phyloP scores from a whole-genome alignment of 2,797 vertebrate genomes.

The Malurus splendens region DNA sequence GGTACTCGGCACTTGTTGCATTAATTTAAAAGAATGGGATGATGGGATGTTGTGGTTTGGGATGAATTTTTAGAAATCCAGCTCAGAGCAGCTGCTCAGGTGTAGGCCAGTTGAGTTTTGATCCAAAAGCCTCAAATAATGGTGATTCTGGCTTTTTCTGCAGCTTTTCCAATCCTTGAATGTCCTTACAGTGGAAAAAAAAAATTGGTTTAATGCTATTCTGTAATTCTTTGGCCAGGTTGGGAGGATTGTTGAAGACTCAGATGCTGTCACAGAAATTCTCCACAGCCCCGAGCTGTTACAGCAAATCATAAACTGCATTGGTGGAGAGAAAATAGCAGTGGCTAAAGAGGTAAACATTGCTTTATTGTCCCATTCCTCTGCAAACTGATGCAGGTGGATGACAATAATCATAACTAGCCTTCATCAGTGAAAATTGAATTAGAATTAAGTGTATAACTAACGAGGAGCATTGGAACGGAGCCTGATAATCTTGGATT shows the following conservation, averaged over 20 bases:
- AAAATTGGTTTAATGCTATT: rapidly evolving
- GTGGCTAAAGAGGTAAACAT: constrained; percentile 85
- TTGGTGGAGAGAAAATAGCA: constrained; percentile 83
- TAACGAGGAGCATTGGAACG: rapidly evolving
- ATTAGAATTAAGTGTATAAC: too few relatives aligned
- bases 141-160: neutral
- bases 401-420: neutral
- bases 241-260: constrained; percentile 81
- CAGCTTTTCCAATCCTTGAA: neutral
- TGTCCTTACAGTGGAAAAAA: neutral
- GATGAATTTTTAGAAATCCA: neutral
- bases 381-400: neutral
- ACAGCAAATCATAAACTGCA: constrained; percentile 79
- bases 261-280: constrained; percentile 78
- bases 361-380: neutral
- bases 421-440: rapidly evolving
- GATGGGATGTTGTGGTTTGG: rapidly evolving
- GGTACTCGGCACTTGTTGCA: neutral
- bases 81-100: neutral
- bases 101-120: neutral
- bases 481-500: too few relatives aligned
- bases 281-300: constrained; percentile 79
- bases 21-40: neutral
- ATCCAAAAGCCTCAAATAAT: rapidly evolving
- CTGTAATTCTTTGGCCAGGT: constrained; percentile 65